Conservation (phyloP, 2,113 vertebrate species). For the Dolichotis patagonum region DNA sequence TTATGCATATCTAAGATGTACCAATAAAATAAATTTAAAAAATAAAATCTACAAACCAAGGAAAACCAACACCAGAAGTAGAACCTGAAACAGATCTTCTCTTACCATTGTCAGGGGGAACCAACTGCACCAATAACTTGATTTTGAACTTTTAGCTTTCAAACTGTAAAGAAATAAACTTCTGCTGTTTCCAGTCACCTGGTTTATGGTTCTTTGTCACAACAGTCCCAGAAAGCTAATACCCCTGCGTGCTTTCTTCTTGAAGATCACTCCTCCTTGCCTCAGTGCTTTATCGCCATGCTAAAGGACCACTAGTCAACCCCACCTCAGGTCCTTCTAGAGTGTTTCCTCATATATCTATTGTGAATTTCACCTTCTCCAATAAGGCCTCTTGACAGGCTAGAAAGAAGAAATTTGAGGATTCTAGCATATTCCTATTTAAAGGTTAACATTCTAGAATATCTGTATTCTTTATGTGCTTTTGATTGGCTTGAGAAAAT, state of each 20-base stretch:
- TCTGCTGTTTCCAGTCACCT: neutral
- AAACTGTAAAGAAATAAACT: conserved; percentile 13
- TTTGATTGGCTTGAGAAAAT: conserved; percentile 21
- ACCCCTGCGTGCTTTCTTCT: neutral
- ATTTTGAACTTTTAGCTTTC: neutral
- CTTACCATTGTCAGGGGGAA: neutral
- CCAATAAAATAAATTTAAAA: neutral
- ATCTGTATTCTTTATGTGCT: conserved; percentile 15
- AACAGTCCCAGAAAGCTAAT: neutral
- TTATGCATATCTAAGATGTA: neutral
- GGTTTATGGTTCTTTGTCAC: neutral
- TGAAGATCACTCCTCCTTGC: neutral
- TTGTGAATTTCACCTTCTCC: neutral
- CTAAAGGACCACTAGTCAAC: neutral
- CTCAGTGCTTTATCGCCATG: neutral
- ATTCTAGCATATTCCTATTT: neutral
- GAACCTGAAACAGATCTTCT: neutral
- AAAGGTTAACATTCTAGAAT: conserved; percentile 6
- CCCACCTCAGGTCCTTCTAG: neutral
- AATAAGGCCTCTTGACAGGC: neutral
- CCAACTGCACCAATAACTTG: neutral
- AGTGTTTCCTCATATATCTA: neutral
- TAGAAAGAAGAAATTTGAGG: neutral
- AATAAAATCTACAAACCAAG: neutral
- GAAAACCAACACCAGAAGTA: neutral